phyloP scores from a whole-genome alignment of 2,113 vertebrate genomes.

The Mandrillus leucophaeus region DNA sequence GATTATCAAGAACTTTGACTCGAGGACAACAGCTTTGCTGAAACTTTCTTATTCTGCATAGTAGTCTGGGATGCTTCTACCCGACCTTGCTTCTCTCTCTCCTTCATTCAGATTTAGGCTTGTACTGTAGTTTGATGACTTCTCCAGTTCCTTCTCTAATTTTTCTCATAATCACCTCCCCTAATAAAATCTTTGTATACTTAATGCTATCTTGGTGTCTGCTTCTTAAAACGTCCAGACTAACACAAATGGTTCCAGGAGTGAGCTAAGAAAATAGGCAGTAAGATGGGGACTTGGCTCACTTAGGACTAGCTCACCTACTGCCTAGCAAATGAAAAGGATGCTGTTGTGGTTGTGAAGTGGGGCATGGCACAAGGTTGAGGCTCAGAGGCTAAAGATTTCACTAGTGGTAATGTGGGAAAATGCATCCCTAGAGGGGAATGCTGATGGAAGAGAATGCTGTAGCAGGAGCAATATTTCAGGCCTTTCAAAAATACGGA shows the following conservation, averaged over 20 bases:
- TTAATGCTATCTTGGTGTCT: background rate
- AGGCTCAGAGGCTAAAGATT: background rate
- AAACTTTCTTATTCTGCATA: background rate
- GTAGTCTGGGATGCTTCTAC: background rate
- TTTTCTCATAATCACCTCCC: background rate
- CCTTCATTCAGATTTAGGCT: background rate
- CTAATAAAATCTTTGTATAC: background rate
- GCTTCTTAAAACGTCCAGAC: background rate
- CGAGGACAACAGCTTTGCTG: background rate
- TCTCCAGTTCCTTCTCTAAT: background rate
- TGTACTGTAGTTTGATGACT: background rate
- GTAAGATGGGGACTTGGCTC: background rate
- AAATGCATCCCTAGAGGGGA: background rate
- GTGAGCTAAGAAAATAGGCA: background rate
- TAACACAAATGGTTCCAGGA: background rate
- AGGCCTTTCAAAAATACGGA: background rate
- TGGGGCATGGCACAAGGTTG: background rate
- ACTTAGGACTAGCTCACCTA: background rate
- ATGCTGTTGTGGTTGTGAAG: background rate
- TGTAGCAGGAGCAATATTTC: background rate
- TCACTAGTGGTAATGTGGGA: background rate
- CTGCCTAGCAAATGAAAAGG: background rate
- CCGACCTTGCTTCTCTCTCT: background rate
- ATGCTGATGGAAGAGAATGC: background rate
- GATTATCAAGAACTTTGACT: background rate